Evolutionary conservation across 2,113 vertebrate genomes (phyloP).

Genomic region (Ochotona princeps): DNA sequence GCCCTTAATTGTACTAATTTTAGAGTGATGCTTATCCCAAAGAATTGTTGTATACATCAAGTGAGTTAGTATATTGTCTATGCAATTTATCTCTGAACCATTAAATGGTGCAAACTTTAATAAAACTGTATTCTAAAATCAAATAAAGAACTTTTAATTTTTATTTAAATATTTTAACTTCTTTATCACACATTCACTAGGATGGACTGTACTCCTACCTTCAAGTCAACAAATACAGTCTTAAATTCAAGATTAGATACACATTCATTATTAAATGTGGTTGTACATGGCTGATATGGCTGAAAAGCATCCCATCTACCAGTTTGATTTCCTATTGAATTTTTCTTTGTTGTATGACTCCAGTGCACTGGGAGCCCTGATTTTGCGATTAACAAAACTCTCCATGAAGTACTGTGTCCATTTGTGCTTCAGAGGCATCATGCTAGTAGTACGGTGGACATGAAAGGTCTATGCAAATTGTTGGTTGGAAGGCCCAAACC

Average conservation of each 20-base stretch:
- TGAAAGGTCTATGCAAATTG: too few relatives aligned
- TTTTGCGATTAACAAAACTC: not conserved
- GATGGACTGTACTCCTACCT: not conserved
- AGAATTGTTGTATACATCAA: not conserved
- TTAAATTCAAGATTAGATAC: not conserved
- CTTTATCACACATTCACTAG: not conserved
- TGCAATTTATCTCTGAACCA: not conserved
- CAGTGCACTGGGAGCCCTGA: not conserved
- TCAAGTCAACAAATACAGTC: not conserved
- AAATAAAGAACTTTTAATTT: not conserved
- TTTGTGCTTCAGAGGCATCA: not conserved
- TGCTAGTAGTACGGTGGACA: too few relatives aligned
- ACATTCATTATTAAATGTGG: not conserved
- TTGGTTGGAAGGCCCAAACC: not conserved
- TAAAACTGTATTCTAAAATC: not conserved
- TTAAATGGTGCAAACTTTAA: not conserved
- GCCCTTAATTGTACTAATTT: not conserved
- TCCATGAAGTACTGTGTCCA: fast-evolving
- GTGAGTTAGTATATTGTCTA: not conserved
- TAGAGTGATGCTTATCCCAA: not conserved
- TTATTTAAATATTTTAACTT: not conserved
- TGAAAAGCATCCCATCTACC: not conserved
- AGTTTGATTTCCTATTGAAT: not conserved
- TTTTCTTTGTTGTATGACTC: too few relatives aligned
- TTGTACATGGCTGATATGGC: not conserved